phyloP scores from a whole-genome alignment of 2,888 invertebrate genomes.

The Drosophila picticornis region DNA sequence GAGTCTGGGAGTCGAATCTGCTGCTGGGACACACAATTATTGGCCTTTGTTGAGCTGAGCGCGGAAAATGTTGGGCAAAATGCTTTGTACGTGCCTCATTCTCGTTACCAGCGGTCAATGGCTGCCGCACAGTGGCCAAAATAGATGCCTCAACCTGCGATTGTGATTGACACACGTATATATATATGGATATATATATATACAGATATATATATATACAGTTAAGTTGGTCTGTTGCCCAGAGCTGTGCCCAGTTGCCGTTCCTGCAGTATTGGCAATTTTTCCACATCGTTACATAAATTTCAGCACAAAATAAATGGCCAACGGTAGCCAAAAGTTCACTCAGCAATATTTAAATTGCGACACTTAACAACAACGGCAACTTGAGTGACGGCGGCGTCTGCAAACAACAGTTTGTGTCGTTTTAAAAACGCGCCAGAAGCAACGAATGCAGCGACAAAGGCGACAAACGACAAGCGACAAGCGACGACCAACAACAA shows the following conservation, averaged over 20 bases:
- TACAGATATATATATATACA: slow-evolving; percentile 8
- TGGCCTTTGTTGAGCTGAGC: slow-evolving; percentile 59
- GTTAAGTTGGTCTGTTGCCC: slow-evolving; percentile 41
- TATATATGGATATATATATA: neutral
- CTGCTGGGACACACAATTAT: slow-evolving; percentile 58
- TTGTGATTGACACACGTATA: slow-evolving; percentile 30
- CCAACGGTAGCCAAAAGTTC: slow-evolving; percentile 80
- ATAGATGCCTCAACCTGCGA: slow-evolving; percentile 77
- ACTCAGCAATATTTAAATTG: slow-evolving; percentile 80
- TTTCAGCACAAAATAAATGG: slow-evolving; percentile 76
- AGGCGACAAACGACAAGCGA: slow-evolving; percentile 60
- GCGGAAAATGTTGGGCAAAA: slow-evolving; percentile 77
- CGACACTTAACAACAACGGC: slow-evolving; percentile 67
- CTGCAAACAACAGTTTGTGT: slow-evolving; percentile 79
- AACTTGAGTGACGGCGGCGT: slow-evolving; percentile 58
- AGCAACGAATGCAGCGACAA: slow-evolving; percentile 67
- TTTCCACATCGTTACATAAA: slow-evolving; percentile 82
- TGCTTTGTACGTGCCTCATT: slow-evolving; percentile 77
- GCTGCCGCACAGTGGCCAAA: slow-evolving; percentile 71
- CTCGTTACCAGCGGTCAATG: slow-evolving; percentile 58
- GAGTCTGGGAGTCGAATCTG: slow-evolving; percentile 51
- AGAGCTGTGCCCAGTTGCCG: slow-evolving; percentile 31
- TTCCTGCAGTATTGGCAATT: slow-evolving; percentile 67
- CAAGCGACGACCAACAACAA: slow-evolving; percentile 44
- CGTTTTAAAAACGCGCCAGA: slow-evolving; percentile 76